These are phyloP conservation scores for Stichodactyla helianthus DNA, from an alignment of 64 coral and sea anemone genomes.

Conservation along the genomic window DNA sequence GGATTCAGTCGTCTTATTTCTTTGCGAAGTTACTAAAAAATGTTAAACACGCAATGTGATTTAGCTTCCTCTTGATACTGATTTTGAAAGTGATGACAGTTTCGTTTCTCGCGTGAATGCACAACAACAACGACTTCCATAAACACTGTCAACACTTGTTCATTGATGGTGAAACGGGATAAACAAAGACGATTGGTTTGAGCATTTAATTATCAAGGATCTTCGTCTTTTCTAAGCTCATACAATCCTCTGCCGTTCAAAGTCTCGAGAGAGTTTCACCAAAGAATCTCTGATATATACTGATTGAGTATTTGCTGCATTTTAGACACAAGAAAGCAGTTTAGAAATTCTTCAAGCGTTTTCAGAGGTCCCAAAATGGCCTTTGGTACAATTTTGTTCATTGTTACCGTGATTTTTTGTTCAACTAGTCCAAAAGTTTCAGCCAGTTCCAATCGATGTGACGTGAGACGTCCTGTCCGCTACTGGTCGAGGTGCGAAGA, in stretches of 20 bases:
- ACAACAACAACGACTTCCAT: neutral
- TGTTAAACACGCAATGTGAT: neutral
- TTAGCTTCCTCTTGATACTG: neutral
- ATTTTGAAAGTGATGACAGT: neutral
- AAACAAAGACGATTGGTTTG: conserved; percentile 1
- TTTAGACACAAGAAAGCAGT: neutral
- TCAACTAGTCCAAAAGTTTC: neutral
- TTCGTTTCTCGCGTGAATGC: neutral
- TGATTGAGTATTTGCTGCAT: no score
- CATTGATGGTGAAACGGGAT: neutral
- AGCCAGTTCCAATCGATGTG: conserved; percentile 23
- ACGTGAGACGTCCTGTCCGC: neutral
- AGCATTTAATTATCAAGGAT: neutral
- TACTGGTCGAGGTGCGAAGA: conserved; percentile 29
- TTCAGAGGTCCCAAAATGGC: neutral
- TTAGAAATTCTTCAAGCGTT: neutral
- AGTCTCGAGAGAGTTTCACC: no score
- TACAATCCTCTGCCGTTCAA: no score
- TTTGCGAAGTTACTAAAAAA: neutral
- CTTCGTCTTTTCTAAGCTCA: no score
- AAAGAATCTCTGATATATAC: no score
- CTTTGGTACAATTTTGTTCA: neutral
- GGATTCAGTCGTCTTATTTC: neutral
- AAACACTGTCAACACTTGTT: neutral
- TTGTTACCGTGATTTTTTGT: neutral